Evolutionary conservation across 1,140 invertebrate genomes (phyloP).

Genomic region (Eufriesea mexicana): DNA sequence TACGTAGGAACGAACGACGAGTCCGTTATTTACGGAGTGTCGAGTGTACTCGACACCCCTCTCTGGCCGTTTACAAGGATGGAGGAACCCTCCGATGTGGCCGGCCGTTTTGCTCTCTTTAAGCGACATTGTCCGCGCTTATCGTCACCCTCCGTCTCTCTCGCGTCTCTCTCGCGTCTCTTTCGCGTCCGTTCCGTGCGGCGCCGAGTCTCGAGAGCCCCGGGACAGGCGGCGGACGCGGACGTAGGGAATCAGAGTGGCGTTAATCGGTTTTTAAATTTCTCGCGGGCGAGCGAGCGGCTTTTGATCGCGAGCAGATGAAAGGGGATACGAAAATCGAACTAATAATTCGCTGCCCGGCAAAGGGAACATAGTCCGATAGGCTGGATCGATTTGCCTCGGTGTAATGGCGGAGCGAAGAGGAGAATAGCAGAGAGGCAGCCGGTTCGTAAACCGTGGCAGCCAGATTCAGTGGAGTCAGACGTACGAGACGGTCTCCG

Average conservation of each 20-base stretch:
- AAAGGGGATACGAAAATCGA: neutral
- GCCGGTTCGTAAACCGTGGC: constrained; percentile 32
- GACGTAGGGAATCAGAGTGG: constrained; percentile 51
- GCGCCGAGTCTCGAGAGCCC: constrained; percentile 39
- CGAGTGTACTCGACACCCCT: constrained; percentile 42
- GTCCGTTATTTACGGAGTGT: constrained; percentile 63
- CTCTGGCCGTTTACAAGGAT: constrained; percentile 16
- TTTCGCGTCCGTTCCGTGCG: constrained; percentile 35
- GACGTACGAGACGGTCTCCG: neutral
- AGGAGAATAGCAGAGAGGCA: neutral
- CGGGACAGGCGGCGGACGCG: constrained; percentile 14
- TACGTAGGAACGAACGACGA: constrained; percentile 28
- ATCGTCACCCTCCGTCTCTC: constrained; percentile 42
- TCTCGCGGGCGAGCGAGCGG: neutral
- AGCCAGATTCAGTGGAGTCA: constrained; percentile 19
- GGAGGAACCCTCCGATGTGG: constrained; percentile 48
- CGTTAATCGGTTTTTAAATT: constrained; percentile 61
- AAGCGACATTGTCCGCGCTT: constrained; percentile 61
- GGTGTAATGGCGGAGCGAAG: too few relatives aligned
- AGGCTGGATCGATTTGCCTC: neutral
- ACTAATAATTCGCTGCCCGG: neutral
- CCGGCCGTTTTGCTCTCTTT: constrained; percentile 63
- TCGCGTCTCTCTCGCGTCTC: neutral
- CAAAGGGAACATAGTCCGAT: neutral
- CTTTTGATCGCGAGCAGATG: too few relatives aligned